Evolutionary conservation across 2,888 invertebrate genomes (phyloP).

Genomic region (Antheraea assamensis): DNA sequence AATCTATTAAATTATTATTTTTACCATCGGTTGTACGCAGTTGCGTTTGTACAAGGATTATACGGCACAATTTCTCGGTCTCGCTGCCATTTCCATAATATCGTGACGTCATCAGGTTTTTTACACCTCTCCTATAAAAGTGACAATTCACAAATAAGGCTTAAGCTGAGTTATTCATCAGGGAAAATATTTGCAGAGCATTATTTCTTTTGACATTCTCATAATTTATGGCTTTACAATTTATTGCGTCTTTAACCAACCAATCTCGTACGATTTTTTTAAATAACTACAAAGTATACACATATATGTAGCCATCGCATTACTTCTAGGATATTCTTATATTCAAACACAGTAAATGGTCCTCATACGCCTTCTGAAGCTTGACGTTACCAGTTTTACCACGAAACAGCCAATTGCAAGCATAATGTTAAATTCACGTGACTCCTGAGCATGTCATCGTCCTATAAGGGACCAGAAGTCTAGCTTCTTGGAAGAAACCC

Average conservation of each 20-base stretch:
- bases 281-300: no score
- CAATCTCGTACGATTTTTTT: not conserved
- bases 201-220: not conserved
- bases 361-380: no score
- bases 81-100: not conserved
- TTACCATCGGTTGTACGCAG: not conserved
- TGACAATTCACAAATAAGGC: not conserved
- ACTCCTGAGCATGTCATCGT: no score
- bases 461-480: not conserved
- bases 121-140: not conserved
- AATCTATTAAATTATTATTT: not conserved
- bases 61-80: not conserved
- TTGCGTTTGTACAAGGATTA: not conserved
- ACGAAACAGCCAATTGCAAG: not conserved
- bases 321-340: no score
- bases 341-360: not conserved
- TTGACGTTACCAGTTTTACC: not conserved
- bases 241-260: not conserved
- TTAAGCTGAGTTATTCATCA: conserved; percentile 2
- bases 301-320: no score
- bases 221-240: not conserved
- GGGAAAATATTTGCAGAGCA: not conserved
- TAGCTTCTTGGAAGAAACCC: no score
- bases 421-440: no score
- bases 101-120: conserved; percentile 2